These are phyloP conservation scores for Microctenopoma steveboyesi DNA, from an alignment of 2,797 vertebrate genomes.

Conservation along the genomic window DNA sequence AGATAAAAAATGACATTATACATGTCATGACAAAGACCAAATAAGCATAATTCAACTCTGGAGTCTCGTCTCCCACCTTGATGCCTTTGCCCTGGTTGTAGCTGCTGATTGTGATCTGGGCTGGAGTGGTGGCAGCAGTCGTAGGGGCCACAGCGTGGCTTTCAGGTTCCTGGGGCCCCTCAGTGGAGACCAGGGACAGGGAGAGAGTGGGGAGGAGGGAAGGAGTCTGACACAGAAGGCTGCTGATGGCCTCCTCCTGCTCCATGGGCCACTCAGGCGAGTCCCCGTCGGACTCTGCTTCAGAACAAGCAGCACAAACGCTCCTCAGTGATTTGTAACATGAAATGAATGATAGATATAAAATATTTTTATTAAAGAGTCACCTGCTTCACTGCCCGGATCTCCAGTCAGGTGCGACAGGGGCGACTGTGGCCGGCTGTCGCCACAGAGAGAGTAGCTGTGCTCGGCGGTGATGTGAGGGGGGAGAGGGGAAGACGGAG, in stretches of 20 bases:
- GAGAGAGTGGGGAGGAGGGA: constrained; percentile 88
- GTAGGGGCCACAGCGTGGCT: constrained; percentile 6
- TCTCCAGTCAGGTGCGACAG: constrained; percentile 89
- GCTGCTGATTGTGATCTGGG: constrained; percentile 31
- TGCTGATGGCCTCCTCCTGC: constrained; percentile 88
- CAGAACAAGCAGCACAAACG: not conserved
- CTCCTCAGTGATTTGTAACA: not conserved
- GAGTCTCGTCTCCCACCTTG: constrained; percentile 58
- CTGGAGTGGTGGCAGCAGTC: not conserved
- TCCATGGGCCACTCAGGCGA: constrained; percentile 87
- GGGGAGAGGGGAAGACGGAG: constrained; percentile 87
- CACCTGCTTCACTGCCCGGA: constrained; percentile 91
- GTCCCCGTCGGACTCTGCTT: constrained; percentile 88
- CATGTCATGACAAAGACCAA: not conserved
- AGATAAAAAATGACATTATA: not conserved
- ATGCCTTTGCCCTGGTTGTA: constrained; percentile 62
- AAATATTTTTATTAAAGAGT: not conserved
- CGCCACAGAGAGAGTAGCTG: constrained; percentile 96
- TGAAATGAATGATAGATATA: not conserved
- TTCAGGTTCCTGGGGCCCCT: constrained; percentile 39
- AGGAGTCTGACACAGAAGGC: constrained; percentile 83
- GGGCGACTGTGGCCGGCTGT: constrained; percentile 93
- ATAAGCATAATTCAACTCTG: accelerated
- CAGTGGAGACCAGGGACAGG: constrained; percentile 70
- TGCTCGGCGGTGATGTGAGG: constrained; percentile 97